phyloP scores from a whole-genome alignment of 2,797 vertebrate genomes.

The Cuculus canorus region DNA sequence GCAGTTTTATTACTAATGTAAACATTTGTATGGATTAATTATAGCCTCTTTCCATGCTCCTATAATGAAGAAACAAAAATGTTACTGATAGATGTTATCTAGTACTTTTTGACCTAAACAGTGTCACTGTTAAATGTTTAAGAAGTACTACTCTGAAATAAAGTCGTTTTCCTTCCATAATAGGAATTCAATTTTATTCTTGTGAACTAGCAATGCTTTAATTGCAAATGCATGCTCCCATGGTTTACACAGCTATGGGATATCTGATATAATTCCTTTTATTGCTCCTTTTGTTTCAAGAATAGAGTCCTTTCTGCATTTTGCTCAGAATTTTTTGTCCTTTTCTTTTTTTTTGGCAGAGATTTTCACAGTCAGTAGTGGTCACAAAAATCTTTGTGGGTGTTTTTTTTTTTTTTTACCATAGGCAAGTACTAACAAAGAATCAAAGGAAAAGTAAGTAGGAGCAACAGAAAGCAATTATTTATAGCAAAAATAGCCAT shows the following conservation, averaged over 20 bases:
- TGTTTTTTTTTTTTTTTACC: background rate
- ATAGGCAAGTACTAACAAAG: background rate
- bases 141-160: background rate
- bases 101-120: background rate
- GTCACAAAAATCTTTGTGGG: background rate
- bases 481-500: background rate
- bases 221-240: background rate
- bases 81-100: background rate
- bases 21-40: slow-evolving; percentile 42
- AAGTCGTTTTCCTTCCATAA: background rate
- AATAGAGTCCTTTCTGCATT: background rate
- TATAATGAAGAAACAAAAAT: background rate
- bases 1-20: background rate
- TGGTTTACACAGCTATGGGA: background rate
- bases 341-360: background rate
- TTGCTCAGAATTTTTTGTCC: background rate
- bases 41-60: background rate
- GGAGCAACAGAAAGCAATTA: slow-evolving; percentile 9
- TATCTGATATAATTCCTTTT: background rate
- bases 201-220: background rate
- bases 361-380: background rate
- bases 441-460: slow-evolving; percentile 24
- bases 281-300: background rate
- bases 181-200: background rate
- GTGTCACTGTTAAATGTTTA: background rate